These are phyloP conservation scores for Pseudopleuronectes americanus DNA, from an alignment of 2,797 vertebrate species.

Conservation along the genomic window DNA sequence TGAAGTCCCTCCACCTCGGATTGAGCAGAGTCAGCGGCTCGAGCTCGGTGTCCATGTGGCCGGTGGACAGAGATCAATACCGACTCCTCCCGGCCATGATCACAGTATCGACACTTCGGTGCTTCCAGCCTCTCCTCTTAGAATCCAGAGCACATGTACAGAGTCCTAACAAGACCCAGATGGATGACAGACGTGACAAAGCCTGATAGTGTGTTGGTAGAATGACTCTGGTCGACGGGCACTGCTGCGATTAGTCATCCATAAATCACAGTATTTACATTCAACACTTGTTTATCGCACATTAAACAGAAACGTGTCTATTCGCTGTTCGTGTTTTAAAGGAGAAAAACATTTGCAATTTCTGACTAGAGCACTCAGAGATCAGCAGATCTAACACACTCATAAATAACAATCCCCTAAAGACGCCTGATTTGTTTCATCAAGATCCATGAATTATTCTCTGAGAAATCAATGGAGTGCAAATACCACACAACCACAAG, in stretches of 20 bases:
- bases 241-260: no score
- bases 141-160: constrained; percentile 3
- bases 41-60: constrained; percentile 48
- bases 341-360: no score
- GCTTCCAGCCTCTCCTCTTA: constrained; percentile 8
- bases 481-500: no score
- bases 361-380: no score
- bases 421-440: no score
- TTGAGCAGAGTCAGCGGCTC: constrained; percentile 39
- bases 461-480: no score
- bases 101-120: constrained; percentile 41
- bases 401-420: no score
- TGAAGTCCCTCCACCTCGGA: neutral
- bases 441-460: no score
- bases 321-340: neutral
- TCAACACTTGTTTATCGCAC: neutral
- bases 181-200: neutral
- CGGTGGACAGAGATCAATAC: constrained; percentile 62
- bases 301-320: neutral
- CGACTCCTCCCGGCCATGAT: constrained; percentile 44
- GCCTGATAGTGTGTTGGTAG: neutral
- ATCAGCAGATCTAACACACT: no score
- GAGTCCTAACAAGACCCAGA: constrained; percentile 1
- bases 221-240: neutral
- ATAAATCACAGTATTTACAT: no score